Base-by-base conservation (phyloP, 2,797 vertebrate species). In the Otus scops region DNA sequence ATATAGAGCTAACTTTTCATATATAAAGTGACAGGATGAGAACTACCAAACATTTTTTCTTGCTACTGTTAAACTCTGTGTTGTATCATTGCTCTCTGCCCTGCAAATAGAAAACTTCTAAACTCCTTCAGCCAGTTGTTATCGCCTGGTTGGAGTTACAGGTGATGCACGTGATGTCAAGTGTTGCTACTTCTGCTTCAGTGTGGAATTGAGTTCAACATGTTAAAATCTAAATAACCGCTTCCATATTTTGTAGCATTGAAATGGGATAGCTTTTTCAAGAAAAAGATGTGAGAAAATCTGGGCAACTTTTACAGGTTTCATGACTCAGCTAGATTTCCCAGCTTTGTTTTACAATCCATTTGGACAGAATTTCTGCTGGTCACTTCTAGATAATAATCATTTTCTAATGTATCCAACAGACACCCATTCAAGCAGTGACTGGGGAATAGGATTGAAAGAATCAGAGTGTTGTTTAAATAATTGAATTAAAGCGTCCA, bases 101-200 rank as follows among this genome's bases (percentile, higher is more conserved):
- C 34, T 0, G 0, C 21, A 41, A 60, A 45, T 23, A 0, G 1
- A 60, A 64, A n/a, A 14, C 13, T 84, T 53, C 41, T 69, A 36
- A 56, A 11, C 27, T 60, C 39, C 53, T 48, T 16, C 53, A 75
- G n/a, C 14, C 56, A 15, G n/a, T 26, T 77, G 30, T 15, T 48
- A 4, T 21, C 61, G 24, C 45, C 73, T 39, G 47, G 7, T 8
- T 60, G 63, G 75, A 27, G 27, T 27, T 85, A 17, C 18, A 80
- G 47, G 41, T 47, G 30, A 41, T 60, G 70, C 23, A 74, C 1
- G 0, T 22, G 51, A 6, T 48, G 7, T 47, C 45, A 39, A 57
- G 28, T 5, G 19, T 32, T 75, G n/a, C 53, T 61, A 3, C 28
- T 80, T 69, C 34, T 65, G 30, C 57, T 79, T 94, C 70, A 70